These are phyloP conservation scores for Trochalopteron elliotii DNA, from an alignment of 2,113 vertebrate genomes.

Conservation along the genomic window DNA sequence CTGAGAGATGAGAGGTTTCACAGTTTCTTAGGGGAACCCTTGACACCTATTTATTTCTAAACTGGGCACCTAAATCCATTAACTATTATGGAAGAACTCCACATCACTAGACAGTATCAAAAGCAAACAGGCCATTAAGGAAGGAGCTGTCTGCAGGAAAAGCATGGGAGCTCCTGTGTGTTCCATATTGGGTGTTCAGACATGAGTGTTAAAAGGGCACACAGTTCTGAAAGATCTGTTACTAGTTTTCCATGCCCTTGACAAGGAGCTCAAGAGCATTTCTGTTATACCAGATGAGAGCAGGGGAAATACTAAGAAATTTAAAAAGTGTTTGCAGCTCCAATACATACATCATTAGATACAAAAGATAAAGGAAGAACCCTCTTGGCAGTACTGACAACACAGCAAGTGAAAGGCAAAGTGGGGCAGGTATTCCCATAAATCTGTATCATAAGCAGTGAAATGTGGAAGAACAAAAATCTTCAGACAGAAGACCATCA, in stretches of 20 bases:
- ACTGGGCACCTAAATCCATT: background rate
- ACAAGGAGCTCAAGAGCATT: background rate
- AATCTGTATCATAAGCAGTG: background rate
- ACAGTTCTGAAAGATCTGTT: background rate
- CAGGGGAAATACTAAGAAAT: background rate
- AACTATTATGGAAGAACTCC: background rate
- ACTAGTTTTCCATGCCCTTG: background rate
- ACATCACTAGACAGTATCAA: background rate
- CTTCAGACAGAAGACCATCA: background rate
- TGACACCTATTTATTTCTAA: background rate
- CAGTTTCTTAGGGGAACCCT: background rate
- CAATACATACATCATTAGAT: background rate
- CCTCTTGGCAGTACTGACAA: background rate
- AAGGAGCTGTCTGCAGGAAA: background rate
- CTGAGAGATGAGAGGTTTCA: background rate
- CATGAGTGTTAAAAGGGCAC: background rate
- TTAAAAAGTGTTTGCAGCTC: background rate
- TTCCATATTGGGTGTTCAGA: background rate
- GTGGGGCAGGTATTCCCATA: background rate
- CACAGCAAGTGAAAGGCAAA: background rate
- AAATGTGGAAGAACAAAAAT: background rate
- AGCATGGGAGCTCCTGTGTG: background rate
- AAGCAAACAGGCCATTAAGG: background rate
- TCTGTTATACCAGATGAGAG: background rate
- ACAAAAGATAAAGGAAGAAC: background rate